Evolutionary conservation across 2,797 vertebrate species (phyloP).

Genomic region (Sorex maritimensis): DNA sequence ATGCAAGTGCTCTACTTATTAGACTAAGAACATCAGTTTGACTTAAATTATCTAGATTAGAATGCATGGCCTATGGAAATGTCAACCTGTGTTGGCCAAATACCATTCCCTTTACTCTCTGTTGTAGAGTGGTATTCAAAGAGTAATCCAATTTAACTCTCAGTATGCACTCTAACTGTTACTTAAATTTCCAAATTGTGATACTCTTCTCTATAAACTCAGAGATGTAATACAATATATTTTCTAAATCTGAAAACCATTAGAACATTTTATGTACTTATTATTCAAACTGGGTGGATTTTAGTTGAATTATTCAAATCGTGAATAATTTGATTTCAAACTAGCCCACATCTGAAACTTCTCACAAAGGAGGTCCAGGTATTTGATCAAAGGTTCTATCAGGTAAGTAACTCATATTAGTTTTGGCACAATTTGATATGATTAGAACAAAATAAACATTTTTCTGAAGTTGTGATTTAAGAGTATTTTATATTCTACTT

Average conservation of each 20-base stretch:
- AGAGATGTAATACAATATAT: neutral
- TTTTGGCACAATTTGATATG: neutral
- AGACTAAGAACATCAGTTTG: neutral
- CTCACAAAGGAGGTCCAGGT: neutral
- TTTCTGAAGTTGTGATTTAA: neutral
- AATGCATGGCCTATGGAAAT: constrained; percentile 15
- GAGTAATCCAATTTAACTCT: constrained; percentile 47
- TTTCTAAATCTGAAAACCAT: constrained; percentile 37
- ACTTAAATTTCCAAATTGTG: neutral
- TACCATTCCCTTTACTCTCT: constrained; percentile 8
- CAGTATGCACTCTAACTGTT: constrained; percentile 27
- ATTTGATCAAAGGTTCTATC: neutral
- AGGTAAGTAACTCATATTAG: neutral
- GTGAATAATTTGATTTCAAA: constrained; percentile 44
- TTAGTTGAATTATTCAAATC: neutral
- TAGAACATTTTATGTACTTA: neutral
- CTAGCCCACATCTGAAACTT: neutral
- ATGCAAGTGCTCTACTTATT: too few species aligned
- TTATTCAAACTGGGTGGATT: neutral
- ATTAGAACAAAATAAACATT: constrained; percentile 33
- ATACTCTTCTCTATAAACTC: neutral
- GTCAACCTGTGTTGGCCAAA: constrained; percentile 34
- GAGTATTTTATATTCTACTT: constrained; percentile 9
- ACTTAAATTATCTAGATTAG: constrained; percentile 54
- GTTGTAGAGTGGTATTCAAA: neutral